phyloP scores from a whole-genome alignment of 1,140 invertebrate species.

The Bilobella aurantiaca region DNA sequence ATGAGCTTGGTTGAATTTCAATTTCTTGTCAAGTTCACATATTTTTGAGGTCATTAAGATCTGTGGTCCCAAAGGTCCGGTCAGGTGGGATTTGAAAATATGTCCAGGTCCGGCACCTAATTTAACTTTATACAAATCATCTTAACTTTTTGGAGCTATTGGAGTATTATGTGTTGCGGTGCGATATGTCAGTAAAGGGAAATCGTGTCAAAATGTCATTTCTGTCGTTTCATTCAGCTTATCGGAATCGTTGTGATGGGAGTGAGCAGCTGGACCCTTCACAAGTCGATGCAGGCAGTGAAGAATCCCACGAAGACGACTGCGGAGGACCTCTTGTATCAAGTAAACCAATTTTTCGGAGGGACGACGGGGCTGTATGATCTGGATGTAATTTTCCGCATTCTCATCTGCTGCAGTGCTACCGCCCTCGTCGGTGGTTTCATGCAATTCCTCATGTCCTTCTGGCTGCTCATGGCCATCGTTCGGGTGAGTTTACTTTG shows the following conservation, averaged over 20 bases:
- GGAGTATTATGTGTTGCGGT: too few species aligned
- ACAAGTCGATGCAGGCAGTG: constrained; percentile 26
- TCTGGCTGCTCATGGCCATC: constrained; percentile 18
- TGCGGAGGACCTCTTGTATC: constrained; percentile 10
- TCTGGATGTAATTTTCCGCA: constrained; percentile 30
- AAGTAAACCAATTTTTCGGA: constrained; percentile 30
- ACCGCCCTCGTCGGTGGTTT: constrained; percentile 29
- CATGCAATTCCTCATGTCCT: constrained; percentile 29
- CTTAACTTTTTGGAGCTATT: too few species aligned
- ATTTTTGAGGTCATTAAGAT: too few species aligned
- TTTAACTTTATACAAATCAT: too few species aligned
- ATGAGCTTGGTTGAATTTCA: too few species aligned
- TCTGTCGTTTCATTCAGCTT: constrained; percentile 22
- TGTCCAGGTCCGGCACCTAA: too few species aligned
- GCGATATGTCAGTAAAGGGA: too few species aligned
- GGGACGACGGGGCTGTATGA: constrained; percentile 20
- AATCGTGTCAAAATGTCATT: too few species aligned
- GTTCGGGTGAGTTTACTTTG: background rate
- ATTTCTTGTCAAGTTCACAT: too few species aligned
- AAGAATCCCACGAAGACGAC: constrained; percentile 26
- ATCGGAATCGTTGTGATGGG: constrained; percentile 20
- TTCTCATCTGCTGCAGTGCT: constrained; percentile 24
- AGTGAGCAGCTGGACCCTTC: constrained; percentile 27
- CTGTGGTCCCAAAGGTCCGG: too few species aligned
- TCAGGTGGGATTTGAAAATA: too few species aligned